Conservation (phyloP, 2,888 invertebrate species). For the Alcis repandata region DNA sequence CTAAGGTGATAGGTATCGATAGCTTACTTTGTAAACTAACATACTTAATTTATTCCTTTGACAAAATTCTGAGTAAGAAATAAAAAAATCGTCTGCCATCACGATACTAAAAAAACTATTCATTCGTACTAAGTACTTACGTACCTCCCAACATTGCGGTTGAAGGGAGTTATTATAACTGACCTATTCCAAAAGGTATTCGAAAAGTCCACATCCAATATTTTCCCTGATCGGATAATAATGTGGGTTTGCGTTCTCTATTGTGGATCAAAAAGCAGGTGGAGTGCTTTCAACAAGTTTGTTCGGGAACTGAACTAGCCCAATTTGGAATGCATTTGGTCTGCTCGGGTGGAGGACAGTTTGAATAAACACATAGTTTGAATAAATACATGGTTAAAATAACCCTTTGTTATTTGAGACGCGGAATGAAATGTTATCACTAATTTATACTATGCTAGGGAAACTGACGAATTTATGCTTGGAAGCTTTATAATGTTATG, state of each 20-base stretch:
- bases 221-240: background rate
- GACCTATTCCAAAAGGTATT: background rate
- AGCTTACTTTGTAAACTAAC: too few relatives aligned
- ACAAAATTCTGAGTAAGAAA: too few relatives aligned
- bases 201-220: background rate
- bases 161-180: too few relatives aligned
- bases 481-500: too few relatives aligned
- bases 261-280: slow-evolving; percentile 5
- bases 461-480: background rate
- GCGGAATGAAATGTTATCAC: background rate
- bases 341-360: slow-evolving; percentile 2
- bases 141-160: too few relatives aligned
- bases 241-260: background rate
- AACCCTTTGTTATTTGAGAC: slow-evolving; percentile 15
- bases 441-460: background rate
- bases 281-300: slow-evolving; percentile 8
- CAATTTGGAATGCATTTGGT: slow-evolving; percentile 12
- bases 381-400: too few relatives aligned
- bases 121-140: too few relatives aligned
- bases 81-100: too few relatives aligned
- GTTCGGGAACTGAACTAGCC: slow-evolving; percentile 7
- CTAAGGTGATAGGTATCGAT: too few relatives aligned
- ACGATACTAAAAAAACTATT: too few relatives aligned
- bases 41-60: too few relatives aligned
- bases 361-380: slow-evolving; percentile 6